Conservation (phyloP, 2,113 vertebrate genomes). For the Pituophis catenifer region DNA sequence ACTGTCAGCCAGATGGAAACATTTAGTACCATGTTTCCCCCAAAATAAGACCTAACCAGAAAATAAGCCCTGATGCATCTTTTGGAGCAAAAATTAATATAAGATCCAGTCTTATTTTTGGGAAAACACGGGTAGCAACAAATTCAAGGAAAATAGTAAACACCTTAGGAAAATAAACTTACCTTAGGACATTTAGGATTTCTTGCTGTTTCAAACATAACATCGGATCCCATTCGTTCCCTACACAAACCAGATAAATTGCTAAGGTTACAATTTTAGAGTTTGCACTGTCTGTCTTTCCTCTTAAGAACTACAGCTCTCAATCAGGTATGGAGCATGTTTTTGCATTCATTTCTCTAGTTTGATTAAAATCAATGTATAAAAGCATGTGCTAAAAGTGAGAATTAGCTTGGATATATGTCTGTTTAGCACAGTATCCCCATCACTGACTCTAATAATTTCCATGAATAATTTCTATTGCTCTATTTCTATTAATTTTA, state of each 20-base stretch:
- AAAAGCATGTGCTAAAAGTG: not conserved
- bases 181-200: conserved; percentile 90
- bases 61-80: too few species aligned
- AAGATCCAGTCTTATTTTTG: too few species aligned
- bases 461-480: not conserved
- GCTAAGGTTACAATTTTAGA: not conserved
- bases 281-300: not conserved
- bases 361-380: too few species aligned
- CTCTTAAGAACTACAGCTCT: not conserved
- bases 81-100: too few species aligned
- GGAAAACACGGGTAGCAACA: not conserved
- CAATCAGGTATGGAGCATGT: not conserved
- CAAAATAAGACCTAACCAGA: too few species aligned
- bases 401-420: not conserved
- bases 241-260: conserved; percentile 66
- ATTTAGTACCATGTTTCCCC: too few species aligned
- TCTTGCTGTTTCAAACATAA: conserved; percentile 92
- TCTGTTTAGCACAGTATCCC: not conserved
- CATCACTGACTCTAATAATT: not conserved
- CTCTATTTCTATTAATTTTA: not conserved
- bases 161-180: conserved; percentile 46
- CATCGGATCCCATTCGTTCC: conserved; percentile 89
- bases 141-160: not conserved
- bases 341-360: not conserved
- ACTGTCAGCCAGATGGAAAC: too few species aligned